A percentile compares a stretch with the other conserved stretches of the same genome.
These are phyloP conservation scores for Eupsilia transversa DNA, from an alignment of 2,888 invertebrate genomes.

Conservation along the genomic window DNA sequence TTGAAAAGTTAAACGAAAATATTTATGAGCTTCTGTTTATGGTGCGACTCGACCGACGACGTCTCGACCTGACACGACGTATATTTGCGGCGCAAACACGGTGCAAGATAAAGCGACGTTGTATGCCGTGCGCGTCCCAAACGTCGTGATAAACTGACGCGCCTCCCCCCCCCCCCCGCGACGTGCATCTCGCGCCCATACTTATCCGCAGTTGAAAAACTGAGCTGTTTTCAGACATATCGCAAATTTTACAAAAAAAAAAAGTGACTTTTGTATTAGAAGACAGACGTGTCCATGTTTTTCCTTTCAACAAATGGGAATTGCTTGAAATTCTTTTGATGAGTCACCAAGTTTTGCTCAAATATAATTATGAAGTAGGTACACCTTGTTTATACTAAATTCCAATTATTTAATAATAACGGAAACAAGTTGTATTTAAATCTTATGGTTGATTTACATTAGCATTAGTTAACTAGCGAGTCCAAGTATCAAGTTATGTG, in stretches of 20 bases:
- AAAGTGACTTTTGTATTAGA: background rate
- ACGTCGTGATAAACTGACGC: slow-evolving; percentile 58
- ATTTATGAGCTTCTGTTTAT: background rate
- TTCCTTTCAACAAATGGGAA: background rate
- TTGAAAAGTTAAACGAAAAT: slow-evolving; percentile 24
- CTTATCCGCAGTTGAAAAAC: background rate
- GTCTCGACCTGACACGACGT: background rate
- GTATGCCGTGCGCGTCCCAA: slow-evolving; percentile 61
- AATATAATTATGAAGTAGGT: background rate
- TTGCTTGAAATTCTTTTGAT: background rate
- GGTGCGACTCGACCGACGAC: background rate
- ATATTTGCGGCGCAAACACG: slow-evolving; percentile 52
- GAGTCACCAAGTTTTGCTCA: background rate
- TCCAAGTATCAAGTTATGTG: background rate
- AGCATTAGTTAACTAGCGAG: background rate
- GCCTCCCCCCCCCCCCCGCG: background rate
- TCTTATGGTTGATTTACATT: background rate
- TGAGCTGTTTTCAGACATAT: background rate
- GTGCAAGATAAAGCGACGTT: slow-evolving; percentile 40
- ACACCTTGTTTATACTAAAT: background rate
- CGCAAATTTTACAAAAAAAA: background rate
- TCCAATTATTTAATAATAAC: background rate
- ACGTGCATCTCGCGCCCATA: slow-evolving; percentile 6
- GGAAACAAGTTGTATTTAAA: background rate
- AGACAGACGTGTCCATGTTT: background rate